Evolutionary conservation across 2,113 vertebrate genomes (phyloP).

Genomic region (Trichomycterus rosablanca): DNA sequence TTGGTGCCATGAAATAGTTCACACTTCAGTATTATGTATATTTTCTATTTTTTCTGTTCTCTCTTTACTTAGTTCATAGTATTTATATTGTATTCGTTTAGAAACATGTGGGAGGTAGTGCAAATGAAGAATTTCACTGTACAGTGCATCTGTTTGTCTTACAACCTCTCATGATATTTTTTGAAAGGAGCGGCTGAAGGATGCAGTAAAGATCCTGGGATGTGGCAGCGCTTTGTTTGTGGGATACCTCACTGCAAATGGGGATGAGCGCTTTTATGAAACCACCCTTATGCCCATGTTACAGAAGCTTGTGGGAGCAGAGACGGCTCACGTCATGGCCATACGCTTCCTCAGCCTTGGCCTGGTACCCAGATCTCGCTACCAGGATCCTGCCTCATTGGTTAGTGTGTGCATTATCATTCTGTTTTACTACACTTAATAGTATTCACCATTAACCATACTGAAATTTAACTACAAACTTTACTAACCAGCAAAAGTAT

Average conservation of each 20-base stretch:
- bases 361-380: slow-evolving; percentile 66
- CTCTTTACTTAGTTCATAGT: too few relatives aligned
- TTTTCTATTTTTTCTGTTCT: too few relatives aligned
- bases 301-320: slow-evolving; percentile 74
- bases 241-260: slow-evolving; percentile 72
- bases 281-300: slow-evolving; percentile 78
- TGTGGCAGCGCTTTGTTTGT: slow-evolving; percentile 74
- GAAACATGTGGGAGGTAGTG: too few relatives aligned
- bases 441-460: too few relatives aligned
- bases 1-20: too few relatives aligned
- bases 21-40: too few relatives aligned
- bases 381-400: slow-evolving; percentile 72
- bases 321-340: slow-evolving; percentile 74
- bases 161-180: too few relatives aligned
- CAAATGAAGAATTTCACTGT: too few relatives aligned
- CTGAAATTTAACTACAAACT: too few relatives aligned
- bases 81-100: too few relatives aligned
- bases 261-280: slow-evolving; percentile 81
- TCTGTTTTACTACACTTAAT: too few relatives aligned
- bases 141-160: not conserved
- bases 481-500: too few relatives aligned
- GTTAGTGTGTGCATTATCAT: slow-evolving; percentile 54
- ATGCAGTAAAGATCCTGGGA: slow-evolving; percentile 60
- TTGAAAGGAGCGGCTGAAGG: slow-evolving; percentile 67
- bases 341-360: slow-evolving; percentile 70